These are phyloP conservation scores for Rutpela maculata DNA, from an alignment of 2,888 invertebrate species.

Conservation along the genomic window DNA sequence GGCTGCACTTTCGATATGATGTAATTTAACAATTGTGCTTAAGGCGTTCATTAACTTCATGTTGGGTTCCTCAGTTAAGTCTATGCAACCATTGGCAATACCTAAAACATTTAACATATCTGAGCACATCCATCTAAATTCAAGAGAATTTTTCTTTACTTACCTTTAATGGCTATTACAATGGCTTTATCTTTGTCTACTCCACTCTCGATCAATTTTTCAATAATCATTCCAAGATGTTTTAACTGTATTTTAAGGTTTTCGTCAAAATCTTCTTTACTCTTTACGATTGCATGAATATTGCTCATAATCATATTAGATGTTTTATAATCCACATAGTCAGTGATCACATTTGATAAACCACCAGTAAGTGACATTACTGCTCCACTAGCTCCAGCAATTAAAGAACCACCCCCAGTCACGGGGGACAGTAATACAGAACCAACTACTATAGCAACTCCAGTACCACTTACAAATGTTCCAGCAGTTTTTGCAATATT, in stretches of 20 bases:
- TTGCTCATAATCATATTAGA: conserved; percentile 57
- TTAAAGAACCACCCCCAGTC: conserved; percentile 55
- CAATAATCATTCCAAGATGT: conserved; percentile 57
- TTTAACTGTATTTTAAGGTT: conserved; percentile 55
- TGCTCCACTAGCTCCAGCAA: conserved; percentile 60
- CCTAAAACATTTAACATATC: conserved; percentile 40
- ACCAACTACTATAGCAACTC: conserved; percentile 57
- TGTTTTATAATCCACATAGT: conserved; percentile 59
- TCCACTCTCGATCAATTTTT: conserved; percentile 53
- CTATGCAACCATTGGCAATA: conserved; percentile 58
- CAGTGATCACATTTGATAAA: conserved; percentile 56
- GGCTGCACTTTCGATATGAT: conserved; percentile 55
- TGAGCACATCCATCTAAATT: neutral
- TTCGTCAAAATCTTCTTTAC: conserved; percentile 57
- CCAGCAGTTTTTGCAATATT: conserved; percentile 57
- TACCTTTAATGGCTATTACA: conserved; percentile 58
- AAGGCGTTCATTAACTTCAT: conserved; percentile 54
- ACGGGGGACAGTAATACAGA: conserved; percentile 56
- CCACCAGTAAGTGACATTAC: conserved; percentile 60
- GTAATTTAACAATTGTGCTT: conserved; percentile 55
- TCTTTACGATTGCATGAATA: conserved; percentile 54
- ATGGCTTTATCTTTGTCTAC: conserved; percentile 55
- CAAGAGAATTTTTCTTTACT: neutral
- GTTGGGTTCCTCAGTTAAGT: conserved; percentile 59
- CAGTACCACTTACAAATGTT: conserved; percentile 57